A percentile compares a stretch with the other conserved stretches of the same genome.
These are phyloP conservation scores for Pogonus chalceus DNA, from an alignment of 1,140 invertebrate species.

Conservation along the genomic window DNA sequence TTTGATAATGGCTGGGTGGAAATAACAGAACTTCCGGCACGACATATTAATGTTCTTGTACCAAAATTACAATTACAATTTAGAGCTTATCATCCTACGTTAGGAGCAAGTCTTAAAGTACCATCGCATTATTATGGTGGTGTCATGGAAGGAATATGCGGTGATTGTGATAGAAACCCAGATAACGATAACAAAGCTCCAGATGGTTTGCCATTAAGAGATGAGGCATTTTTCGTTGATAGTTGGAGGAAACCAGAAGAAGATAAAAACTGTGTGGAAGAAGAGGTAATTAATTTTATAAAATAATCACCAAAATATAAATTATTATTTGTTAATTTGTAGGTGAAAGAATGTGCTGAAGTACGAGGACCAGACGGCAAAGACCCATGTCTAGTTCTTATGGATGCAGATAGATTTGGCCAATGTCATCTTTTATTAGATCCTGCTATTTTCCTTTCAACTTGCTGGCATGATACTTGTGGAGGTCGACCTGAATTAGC, in stretches of 20 bases:
- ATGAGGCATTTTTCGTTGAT: constrained; percentile 44
- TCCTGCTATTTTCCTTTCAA: constrained; percentile 50
- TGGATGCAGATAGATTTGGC: constrained; percentile 52
- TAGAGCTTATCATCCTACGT: constrained; percentile 27
- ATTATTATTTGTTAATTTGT: constrained; percentile 25
- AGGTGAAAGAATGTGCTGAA: constrained; percentile 39
- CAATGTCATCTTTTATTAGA: constrained; percentile 64
- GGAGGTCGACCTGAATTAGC: constrained; percentile 41
- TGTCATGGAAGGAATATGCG: constrained; percentile 67
- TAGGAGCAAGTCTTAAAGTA: constrained; percentile 40
- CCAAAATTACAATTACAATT: constrained; percentile 43
- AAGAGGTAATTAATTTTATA: constrained; percentile 2
- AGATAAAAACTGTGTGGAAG: constrained; percentile 21
- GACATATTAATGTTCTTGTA: constrained; percentile 38
- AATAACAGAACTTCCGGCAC: constrained; percentile 35
- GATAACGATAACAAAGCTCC: constrained; percentile 51
- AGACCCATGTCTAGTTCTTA: constrained; percentile 54
- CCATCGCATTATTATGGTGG: constrained; percentile 63
- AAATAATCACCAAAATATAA: neutral
- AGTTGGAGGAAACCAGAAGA: constrained; percentile 41
- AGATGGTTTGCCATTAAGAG: constrained; percentile 36
- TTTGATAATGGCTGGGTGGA: constrained; percentile 43
- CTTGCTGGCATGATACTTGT: constrained; percentile 58
- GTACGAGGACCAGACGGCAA: constrained; percentile 36
- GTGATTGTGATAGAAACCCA: constrained; percentile 59